Base-by-base conservation (phyloP, 2,113 vertebrate species). In the Salvelinus fontinalis region DNA sequence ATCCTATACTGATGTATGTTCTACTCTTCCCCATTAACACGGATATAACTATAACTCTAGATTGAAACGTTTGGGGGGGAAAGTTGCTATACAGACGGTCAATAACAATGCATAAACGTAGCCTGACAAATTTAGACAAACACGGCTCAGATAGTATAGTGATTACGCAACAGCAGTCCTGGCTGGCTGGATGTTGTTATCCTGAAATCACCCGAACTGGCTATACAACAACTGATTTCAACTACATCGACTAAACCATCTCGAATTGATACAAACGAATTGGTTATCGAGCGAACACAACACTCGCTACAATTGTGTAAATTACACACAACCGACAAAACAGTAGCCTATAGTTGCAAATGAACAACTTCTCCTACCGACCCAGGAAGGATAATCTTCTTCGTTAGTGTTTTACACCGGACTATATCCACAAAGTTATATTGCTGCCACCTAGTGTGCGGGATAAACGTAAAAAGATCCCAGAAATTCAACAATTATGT, bases 1-100 rank as follows among this genome's bases (percentile, higher is more conserved):
- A 97, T 0, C 87, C 93, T 70, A 96, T 85, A 75, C 95, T 94
- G 66, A 97, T 81, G 71, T 91, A 89, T 0, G 86, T 83, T 73
- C 84, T 90, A 20, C 22, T 89, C 66, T 70, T 48, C 12, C 81
- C 92, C 94, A 94, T 94, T n/a, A 57, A n/a, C 80, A 2, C 51
- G 62, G 12, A 3, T 0, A 44, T 39, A 14, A 2, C 8, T 31
- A 14, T 44, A 20, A 26, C 20, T 4, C 44, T 3, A 22, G 11
- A 11, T 44, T 12, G 39, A 44, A 44, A 44, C 2, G 6, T 6
- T 39, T 6, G 1, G 34, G 39, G 13, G 27, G 8, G 3, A 26
- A 16, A 64, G 22, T 22, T 11, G 20, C 39, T 44, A 44, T 44
- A 12, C 26, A 13, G 20, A 64, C 62, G 9, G 6, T 24, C 9